Base-by-base conservation (phyloP, 2,888 invertebrate genomes). In the Platycnemis pennipes region DNA sequence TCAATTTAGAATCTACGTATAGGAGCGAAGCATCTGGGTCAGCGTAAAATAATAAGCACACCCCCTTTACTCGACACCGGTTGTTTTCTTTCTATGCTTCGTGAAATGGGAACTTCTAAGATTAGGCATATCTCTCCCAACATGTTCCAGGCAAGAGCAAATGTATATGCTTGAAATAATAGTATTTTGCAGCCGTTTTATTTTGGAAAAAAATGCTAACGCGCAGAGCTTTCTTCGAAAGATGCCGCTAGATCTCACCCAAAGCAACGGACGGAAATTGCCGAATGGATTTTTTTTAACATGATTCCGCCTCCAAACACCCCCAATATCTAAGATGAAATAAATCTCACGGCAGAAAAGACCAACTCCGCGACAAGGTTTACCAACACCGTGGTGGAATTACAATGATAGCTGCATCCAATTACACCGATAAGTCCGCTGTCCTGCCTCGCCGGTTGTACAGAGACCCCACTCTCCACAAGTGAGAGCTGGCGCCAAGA, bases 401-500 rank as follows among this genome's bases (percentile, higher is more conserved):
- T 91, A 91, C 91, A 91, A 91, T 91, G 91, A 91, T 91, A 45
- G 91, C 37, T 69, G 63, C 91, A 91, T 91, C 63, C 91, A 91
- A 91, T 91, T 91, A 91, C 63, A 91, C 91, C 91, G 45, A 91
- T 91, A 91, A 69, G 91, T n/a, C 37, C 91, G n/a, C 1, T 42
- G 56, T 56, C 53, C 89, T 8, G 1, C 37, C 46, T 42, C 89
- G 37, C 26, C 45, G 42, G 44, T 42, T 37, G 77, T 37, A 37
- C 31, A 37, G 37, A 11, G 7, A 77, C 5, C 19, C n/a, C 56
- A 46, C 89, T 53, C 56, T 19, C 53, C 16, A 16, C 86, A 13
- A 77, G 1, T 11, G 37, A 37, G 37, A 31, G 77, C 11, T 13
- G 13, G 77, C 37, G 13, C 77, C 11, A 37, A 16, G 26, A 49